Evolutionary conservation across 1,140 invertebrate species (phyloP), one percentile per base, ranked within the genome.

Genomic region (Megalopta genalis): DNA sequence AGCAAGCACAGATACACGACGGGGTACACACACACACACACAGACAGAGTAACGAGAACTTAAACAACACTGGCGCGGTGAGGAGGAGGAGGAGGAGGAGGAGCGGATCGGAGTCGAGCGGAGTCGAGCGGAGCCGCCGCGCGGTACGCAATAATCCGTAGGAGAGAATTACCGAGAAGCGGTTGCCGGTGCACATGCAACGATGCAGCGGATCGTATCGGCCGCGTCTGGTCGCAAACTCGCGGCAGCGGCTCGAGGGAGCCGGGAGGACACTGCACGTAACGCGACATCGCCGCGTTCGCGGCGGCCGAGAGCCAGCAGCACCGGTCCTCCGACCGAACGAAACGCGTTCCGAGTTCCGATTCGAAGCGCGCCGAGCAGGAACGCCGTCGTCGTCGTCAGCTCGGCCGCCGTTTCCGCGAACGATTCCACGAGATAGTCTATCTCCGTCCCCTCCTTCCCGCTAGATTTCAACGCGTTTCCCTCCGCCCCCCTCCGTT

Each of bases 231-330:
- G 32, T 32, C 32, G 32, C 32, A 32, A 32, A 32, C 32, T 32
- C 12, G 73, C 54, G 39, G 42, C 52, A 23, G 4, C 27, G 21
- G 59, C 14, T 60, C 59, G 59, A 25, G 16, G 12, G 8, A 66
- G 64, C n/a, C 39, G 42, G 16, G 37, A 70, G 37, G 57, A 60
- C 57, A 70, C 75, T 60, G 65, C 37, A 25, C 65, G 57, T 37
- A 63, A 69, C 57, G 14, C 62, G 32, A 59, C 74, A 67, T 42
- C 54, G 2, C 23, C 52, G 32, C 32, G 32, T 32, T 4, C 32
- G 32, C 32, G 32, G 4, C 32, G 49, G 49, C 49, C 49, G 49
- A 46, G 1, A 21, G n/a, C 25, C 27, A n/a, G 14, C 21, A 54
- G n/a, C 63, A 52, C 42, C 60, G 32, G 2, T 16, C 5, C 8